These are phyloP conservation scores for Saccostrea echinata DNA, from an alignment of 1,140 invertebrate genomes.

Conservation along the genomic window DNA sequence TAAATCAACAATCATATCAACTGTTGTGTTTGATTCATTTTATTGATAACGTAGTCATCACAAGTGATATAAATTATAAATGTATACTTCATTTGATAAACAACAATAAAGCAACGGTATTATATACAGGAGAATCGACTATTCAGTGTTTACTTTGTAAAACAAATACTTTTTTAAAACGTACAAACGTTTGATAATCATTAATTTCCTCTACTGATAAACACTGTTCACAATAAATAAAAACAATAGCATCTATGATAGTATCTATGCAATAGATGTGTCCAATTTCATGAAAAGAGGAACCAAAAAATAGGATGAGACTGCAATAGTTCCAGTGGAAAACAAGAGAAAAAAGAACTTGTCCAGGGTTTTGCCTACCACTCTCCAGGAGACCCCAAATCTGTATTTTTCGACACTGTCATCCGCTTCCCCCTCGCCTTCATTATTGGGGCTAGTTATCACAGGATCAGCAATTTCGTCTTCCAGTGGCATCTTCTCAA, in stretches of 20 bases:
- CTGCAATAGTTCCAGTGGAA: constrained; percentile 43
- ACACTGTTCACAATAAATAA: no score
- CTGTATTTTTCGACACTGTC: constrained; percentile 40
- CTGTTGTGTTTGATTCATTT: no score
- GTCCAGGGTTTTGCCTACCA: constrained; percentile 53
- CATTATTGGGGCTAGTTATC: neutral
- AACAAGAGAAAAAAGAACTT: constrained; percentile 55
- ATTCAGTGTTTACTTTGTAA: no score
- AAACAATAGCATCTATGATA: neutral
- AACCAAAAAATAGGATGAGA: constrained; percentile 43
- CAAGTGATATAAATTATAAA: no score
- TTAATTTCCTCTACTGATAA: no score
- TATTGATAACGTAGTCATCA: no score
- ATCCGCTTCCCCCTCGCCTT: constrained; percentile 38
- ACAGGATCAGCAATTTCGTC: constrained; percentile 13
- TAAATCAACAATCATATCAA: no score
- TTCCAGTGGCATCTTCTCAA: constrained; percentile 36
- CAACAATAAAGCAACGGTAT: no score
- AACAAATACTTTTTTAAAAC: no score
- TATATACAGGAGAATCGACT: no score
- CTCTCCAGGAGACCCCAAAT: constrained; percentile 53
- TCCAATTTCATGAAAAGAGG: constrained; percentile 46
- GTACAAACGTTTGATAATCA: no score
- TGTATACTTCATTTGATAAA: no score
- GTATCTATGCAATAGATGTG: constrained; percentile 18